Evolutionary conservation across 1,140 invertebrate genomes (phyloP), one percentile per base, ranked within the genome.

Genomic region (Drosophila sucinea): DNA sequence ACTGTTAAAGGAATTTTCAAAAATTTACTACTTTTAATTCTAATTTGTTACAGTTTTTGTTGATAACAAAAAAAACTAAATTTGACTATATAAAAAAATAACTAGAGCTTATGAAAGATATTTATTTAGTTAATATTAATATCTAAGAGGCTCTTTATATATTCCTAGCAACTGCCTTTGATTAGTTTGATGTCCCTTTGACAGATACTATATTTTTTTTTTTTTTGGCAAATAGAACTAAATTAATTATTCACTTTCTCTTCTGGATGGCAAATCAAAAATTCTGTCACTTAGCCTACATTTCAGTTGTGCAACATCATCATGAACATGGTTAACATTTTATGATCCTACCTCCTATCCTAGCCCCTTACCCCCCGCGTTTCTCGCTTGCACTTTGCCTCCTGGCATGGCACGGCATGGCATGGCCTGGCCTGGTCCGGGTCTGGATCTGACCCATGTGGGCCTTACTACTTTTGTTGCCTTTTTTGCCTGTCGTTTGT

Each of bases 401-500:
- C 33, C 33, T 35, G 33, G 33, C 33, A 35, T 35, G 33, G 33
- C 33, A 6, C 10, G 33, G 10, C 7, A 35, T 8, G 33, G 33
- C 33, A 6, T 35, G 33, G 7, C 10, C 33, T 35, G 66, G 40
- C 55, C 67, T 63, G 58, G 57, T 55, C 58, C 69, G 51, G 70
- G n/a, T 55, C 40, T 74, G 55, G 27, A 25, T 27, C 60, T 76
- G 73, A 66, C 58, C 71, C 64, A 62, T 70, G 74, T 70, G 73
- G 74, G 73, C 73, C 74, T 70, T 62, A 17, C 17, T 47, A 76
- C 58, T 73, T 77, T 83, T 70, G 72, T 64, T 87, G 83, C 76
- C 79, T 3, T 87, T 87, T 51, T 86, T 87, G 76, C 71, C 82
- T 71, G 84, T 79, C 83, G 83, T 83, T 86, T 87, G 83, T 87